Evolutionary conservation across 2,888 invertebrate species (phyloP).

Genomic region (Nomada ruficornis): DNA sequence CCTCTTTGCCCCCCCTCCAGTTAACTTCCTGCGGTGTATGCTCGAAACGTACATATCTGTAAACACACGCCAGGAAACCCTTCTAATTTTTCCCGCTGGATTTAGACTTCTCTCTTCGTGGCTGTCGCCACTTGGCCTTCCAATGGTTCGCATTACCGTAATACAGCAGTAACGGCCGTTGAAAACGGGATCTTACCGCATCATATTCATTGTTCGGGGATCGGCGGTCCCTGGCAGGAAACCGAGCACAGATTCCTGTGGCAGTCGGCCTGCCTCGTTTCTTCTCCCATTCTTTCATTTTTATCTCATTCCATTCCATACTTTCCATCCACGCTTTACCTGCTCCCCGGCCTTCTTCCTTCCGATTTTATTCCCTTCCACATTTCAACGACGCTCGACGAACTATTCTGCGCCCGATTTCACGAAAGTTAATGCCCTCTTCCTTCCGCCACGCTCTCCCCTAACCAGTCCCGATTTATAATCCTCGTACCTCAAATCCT

Average conservation of each 20-base stretch:
- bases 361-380: slow-evolving; percentile 50
- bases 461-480: slow-evolving; percentile 41
- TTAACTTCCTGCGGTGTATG: too few species aligned
- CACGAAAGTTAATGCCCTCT: slow-evolving; percentile 55
- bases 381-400: slow-evolving; percentile 45
- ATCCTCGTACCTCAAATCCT: neutral
- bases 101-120: slow-evolving; percentile 6
- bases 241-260: slow-evolving; percentile 41
- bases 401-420: slow-evolving; percentile 38
- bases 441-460: slow-evolving; percentile 32
- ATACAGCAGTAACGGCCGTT: slow-evolving; percentile 61
- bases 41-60: neutral
- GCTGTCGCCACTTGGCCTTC: slow-evolving; percentile 20
- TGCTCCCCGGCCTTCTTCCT: slow-evolving; percentile 1
- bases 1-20: too few species aligned
- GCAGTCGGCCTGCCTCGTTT: slow-evolving; percentile 17
- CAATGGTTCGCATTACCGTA: slow-evolving; percentile 59
- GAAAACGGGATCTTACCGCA: slow-evolving; percentile 59
- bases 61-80: slow-evolving; percentile 1
- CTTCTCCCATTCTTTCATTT: neutral
- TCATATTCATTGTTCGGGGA: slow-evolving; percentile 58
- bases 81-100: slow-evolving; percentile 22
- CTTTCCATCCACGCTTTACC: neutral
- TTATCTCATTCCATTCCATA: neutral
- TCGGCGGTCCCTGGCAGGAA: slow-evolving; percentile 38